A percentile compares a stretch with the other conserved stretches of the same genome.
These are phyloP conservation scores for Gambusia affinis DNA, from an alignment of 2,113 vertebrate genomes.

Conservation along the genomic window DNA sequence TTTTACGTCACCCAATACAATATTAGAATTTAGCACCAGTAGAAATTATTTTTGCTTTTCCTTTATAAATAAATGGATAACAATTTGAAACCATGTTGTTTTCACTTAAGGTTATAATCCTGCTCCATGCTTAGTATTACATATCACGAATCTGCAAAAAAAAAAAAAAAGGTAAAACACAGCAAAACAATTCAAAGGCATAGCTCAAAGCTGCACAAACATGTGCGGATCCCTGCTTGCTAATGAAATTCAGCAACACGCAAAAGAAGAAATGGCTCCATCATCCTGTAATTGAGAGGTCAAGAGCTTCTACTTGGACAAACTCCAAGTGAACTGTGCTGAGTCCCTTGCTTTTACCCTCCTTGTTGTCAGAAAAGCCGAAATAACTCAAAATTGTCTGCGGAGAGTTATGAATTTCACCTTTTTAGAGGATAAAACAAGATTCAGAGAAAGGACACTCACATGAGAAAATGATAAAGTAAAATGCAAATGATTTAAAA, in stretches of 20 bases:
- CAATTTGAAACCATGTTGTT: neutral
- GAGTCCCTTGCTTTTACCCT: constrained; percentile 66
- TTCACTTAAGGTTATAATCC: neutral
- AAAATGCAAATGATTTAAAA: constrained; percentile 7
- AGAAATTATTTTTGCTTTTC: neutral
- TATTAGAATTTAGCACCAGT: too few relatives aligned
- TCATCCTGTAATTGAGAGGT: constrained; percentile 77
- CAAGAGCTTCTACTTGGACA: constrained; percentile 70
- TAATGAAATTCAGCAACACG: constrained; percentile 81
- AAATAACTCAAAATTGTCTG: constrained; percentile 70
- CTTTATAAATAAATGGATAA: neutral
- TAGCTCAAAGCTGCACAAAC: constrained; percentile 19
- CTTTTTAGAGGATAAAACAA: neutral
- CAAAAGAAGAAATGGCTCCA: constrained; percentile 65
- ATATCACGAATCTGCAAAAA: neutral
- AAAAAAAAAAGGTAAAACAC: neutral
- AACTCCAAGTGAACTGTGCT: constrained; percentile 69
- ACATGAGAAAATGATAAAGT: constrained; percentile 19
- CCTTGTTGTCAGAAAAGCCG: constrained; percentile 67
- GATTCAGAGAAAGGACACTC: neutral
- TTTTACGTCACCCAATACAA: too few relatives aligned
- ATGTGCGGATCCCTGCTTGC: constrained; percentile 42
- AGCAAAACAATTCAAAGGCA: neutral
- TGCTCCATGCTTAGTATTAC: neutral
- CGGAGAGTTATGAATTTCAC: constrained; percentile 60